Conservation (phyloP, 2,888 invertebrate genomes). For the Drosophila borborema region DNA sequence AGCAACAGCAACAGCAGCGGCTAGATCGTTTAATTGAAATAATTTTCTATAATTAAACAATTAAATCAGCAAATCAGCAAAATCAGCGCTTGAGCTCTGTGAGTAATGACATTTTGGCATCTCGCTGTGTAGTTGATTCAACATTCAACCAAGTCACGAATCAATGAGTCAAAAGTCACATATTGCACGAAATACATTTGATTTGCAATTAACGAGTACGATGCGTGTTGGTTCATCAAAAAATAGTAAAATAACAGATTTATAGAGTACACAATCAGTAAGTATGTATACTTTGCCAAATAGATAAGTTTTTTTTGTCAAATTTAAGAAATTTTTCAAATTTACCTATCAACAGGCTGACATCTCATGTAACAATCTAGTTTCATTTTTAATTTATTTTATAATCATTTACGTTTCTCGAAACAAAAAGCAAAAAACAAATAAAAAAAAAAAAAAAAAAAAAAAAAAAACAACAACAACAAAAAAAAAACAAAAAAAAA, state of each 20-base stretch:
- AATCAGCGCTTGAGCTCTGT: conserved; percentile 40
- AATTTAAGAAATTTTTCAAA: background rate
- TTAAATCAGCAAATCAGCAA: conserved; percentile 56
- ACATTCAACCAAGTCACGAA: conserved; percentile 46
- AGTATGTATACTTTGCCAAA: too few species aligned
- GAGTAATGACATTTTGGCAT: conserved; percentile 50
- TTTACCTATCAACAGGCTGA: background rate
- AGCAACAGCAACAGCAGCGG: background rate
- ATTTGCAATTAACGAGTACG: background rate
- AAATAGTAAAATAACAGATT: background rate
- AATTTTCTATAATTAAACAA: conserved; percentile 77
- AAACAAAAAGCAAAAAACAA: background rate
- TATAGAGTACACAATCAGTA: too few species aligned
- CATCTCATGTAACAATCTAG: conserved; percentile 5
- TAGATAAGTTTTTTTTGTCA: background rate
- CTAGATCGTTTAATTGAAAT: conserved; percentile 59
- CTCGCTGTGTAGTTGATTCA: conserved; percentile 19
- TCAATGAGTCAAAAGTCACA: conserved; percentile 40
- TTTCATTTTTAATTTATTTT: background rate
- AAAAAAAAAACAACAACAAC: background rate
- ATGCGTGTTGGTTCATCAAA: background rate
- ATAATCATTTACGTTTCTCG: background rate
- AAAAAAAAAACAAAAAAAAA: too few species aligned
- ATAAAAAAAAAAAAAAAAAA: background rate
- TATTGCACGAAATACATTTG: conserved; percentile 3